phyloP scores from a whole-genome alignment of 2,797 vertebrate species.

The Tamandua tetradactyla region DNA sequence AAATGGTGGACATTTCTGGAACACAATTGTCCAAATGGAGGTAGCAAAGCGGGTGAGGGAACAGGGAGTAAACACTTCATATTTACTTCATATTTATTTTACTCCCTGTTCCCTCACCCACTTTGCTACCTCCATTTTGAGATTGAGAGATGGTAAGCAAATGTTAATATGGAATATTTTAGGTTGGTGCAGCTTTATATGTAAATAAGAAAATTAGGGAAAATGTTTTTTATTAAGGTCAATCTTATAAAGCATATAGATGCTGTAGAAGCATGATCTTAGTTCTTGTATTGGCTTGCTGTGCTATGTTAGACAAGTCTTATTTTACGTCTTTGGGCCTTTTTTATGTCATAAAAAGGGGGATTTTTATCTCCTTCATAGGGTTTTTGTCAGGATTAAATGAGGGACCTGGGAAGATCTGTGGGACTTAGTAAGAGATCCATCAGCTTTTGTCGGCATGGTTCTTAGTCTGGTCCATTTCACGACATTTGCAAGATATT shows the following conservation, averaged over 20 bases:
- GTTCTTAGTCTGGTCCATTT: conserved; percentile 2
- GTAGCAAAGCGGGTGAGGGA: too few relatives aligned
- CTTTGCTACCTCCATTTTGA: background rate
- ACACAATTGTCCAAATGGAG: background rate
- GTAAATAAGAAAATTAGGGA: background rate
- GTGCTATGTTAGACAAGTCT: background rate
- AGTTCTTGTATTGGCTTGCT: background rate
- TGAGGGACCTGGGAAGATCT: background rate
- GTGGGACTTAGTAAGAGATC: background rate
- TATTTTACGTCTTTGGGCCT: background rate
- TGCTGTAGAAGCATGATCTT: background rate
- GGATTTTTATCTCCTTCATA: background rate
- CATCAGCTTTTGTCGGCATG: background rate
- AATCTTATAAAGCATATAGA: background rate
- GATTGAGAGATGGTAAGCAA: background rate
- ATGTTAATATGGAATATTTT: background rate
- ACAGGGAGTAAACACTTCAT: too few relatives aligned
- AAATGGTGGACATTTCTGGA: background rate
- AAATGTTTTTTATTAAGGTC: background rate
- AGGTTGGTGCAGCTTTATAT: background rate
- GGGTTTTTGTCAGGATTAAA: background rate
- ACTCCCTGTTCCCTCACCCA: background rate
- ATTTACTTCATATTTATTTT: background rate
- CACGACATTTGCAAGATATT: background rate
- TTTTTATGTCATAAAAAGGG: background rate